Evolutionary conservation across 2,797 vertebrate genomes (phyloP).

Genomic region (Sciurus carolinensis): DNA sequence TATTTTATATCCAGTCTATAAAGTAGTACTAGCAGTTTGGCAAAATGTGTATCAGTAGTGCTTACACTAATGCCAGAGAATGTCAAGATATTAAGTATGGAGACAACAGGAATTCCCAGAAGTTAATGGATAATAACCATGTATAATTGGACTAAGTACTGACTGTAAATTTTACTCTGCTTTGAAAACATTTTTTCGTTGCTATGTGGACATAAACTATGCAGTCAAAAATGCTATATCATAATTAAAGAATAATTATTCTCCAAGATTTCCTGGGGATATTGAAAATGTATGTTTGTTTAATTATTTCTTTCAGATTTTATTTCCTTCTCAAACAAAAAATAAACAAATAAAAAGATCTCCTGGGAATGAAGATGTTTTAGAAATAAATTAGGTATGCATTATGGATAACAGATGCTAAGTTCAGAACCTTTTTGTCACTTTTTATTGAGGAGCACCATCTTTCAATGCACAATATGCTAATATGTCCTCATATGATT

Average conservation of each 20-base stretch:
- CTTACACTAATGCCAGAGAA: background rate
- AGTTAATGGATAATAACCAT: background rate
- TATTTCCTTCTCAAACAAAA: slow-evolving; percentile 28
- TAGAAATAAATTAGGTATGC: slow-evolving; percentile 60
- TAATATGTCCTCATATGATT: slow-evolving; percentile 72
- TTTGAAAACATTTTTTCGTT: slow-evolving; percentile 35
- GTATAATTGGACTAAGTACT: background rate
- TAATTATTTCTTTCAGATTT: background rate
- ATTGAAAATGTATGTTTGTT: slow-evolving; percentile 29
- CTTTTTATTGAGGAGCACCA: slow-evolving; percentile 75
- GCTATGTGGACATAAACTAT: background rate
- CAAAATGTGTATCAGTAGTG: slow-evolving; percentile 33
- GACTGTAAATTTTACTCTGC: slow-evolving; percentile 1
- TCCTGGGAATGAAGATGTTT: slow-evolving; percentile 56
- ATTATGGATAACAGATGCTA: slow-evolving; percentile 67
- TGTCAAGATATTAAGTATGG: slow-evolving; percentile 25
- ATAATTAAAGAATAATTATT: slow-evolving; percentile 3
- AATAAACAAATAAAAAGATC: slow-evolving; percentile 33
- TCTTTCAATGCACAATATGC: slow-evolving; percentile 61
- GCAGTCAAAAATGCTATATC: background rate
- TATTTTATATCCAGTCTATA: slow-evolving; percentile 17
- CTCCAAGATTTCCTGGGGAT: background rate
- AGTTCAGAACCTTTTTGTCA: slow-evolving; percentile 70
- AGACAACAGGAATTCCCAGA: background rate
- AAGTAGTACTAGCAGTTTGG: background rate